These are phyloP conservation scores for Campylorhamphus procurvoides DNA, from an alignment of 2,113 vertebrate species.

Conservation along the genomic window DNA sequence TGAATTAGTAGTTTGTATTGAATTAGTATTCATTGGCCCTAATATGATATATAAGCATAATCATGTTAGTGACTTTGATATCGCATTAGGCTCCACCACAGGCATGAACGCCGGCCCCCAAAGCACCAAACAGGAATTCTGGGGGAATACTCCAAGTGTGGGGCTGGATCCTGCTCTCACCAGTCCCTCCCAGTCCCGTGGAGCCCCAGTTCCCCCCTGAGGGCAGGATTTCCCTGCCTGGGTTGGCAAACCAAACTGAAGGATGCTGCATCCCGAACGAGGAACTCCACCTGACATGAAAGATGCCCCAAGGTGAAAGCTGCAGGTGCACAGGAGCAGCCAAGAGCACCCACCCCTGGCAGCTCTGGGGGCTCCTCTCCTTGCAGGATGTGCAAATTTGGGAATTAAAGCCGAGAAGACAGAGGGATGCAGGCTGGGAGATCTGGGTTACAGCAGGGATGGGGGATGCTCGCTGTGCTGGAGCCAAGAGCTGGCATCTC, in stretches of 20 bases:
- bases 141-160: background rate
- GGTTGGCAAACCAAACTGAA: background rate
- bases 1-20: constrained; percentile 76
- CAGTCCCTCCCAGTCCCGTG: accelerated
- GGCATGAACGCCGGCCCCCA: constrained; percentile 12
- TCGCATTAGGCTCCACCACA: constrained; percentile 68
- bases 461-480: accelerated
- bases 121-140: background rate
- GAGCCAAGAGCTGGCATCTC: background rate
- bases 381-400: accelerated
- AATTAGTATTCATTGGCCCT: constrained; percentile 81
- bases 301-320: background rate
- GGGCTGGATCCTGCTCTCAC: background rate
- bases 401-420: background rate
- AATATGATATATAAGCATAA: constrained; percentile 79
- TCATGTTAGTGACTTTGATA: constrained; percentile 78
- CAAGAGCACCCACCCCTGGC: accelerated
- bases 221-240: background rate
- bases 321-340: background rate
- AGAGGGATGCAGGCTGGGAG: background rate
- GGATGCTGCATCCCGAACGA: accelerated
- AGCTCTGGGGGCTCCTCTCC: background rate
- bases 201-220: accelerated
- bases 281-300: background rate
- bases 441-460: accelerated